A percentile compares a stretch with the other conserved stretches of the same genome.
Evolutionary conservation across 1,140 invertebrate genomes (phyloP).

Genomic region (Geopemphigus sp.): DNA sequence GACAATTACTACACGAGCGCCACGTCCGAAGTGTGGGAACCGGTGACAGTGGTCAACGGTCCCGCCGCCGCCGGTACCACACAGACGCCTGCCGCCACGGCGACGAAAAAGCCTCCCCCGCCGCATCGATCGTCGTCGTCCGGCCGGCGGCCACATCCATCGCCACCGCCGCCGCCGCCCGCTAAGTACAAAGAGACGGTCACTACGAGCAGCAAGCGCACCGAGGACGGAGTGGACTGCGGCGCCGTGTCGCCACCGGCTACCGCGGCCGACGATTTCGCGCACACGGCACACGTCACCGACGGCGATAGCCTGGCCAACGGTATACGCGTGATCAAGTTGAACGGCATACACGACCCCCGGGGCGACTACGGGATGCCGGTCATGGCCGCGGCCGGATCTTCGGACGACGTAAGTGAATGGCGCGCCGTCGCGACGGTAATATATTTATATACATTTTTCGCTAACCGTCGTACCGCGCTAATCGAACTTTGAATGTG

Average conservation of each 20-base stretch:
- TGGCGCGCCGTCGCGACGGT: not conserved
- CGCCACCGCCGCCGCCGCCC: not conserved
- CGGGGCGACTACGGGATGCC: slow-evolving; percentile 33
- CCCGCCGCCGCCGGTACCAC: slow-evolving; percentile 53
- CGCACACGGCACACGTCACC: slow-evolving; percentile 21
- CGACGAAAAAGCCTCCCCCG: no score
- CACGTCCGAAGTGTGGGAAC: slow-evolving; percentile 70
- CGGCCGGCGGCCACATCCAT: no score
- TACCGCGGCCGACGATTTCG: slow-evolving; percentile 6
- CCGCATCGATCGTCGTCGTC: not conserved
- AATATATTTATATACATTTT: no score
- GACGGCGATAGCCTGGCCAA: slow-evolving; percentile 39
- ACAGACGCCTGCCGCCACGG: slow-evolving; percentile 58
- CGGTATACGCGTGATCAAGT: slow-evolving; percentile 34
- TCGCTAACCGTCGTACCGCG: no score
- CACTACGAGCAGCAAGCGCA: slow-evolving; percentile 42
- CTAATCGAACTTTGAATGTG: no score
- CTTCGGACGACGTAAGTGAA: slow-evolving; percentile 27
- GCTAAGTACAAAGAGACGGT: slow-evolving; percentile 40
- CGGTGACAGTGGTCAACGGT: slow-evolving; percentile 53
- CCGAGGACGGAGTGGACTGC: slow-evolving; percentile 35
- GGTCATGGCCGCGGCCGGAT: not conserved
- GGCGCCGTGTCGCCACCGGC: not conserved
- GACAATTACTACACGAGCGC: slow-evolving; percentile 69
- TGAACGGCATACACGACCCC: slow-evolving; percentile 45